Percentiles rank a stretch among this genome's conserved stretches.
These are phyloP conservation scores for Echinometra lucunter DNA, from an alignment of 53 echinoderm and acorn worm genomes.

Conservation along the genomic window DNA sequence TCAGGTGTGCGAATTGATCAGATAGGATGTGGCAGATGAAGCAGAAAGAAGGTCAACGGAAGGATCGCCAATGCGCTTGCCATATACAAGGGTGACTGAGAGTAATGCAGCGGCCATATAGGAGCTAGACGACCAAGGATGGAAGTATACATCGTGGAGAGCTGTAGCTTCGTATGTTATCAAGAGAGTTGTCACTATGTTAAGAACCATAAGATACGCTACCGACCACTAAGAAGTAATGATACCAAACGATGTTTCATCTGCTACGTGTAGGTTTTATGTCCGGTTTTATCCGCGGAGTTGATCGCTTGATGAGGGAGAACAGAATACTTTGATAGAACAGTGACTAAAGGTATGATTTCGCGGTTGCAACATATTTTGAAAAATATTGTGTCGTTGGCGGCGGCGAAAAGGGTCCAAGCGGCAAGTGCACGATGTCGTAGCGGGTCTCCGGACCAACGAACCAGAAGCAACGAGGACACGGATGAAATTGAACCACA, in stretches of 20 bases:
- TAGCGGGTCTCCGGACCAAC: not conserved
- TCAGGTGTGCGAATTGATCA: conserved; percentile 4
- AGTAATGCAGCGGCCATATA: not conserved
- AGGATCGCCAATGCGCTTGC: not conserved
- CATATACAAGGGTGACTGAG: not conserved
- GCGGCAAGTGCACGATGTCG: not conserved
- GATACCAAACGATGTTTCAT: not conserved
- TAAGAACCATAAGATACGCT: too few relatives aligned
- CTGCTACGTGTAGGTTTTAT: not conserved
- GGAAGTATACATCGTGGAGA: not conserved
- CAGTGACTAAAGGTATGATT: not conserved
- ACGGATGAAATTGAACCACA: conserved; percentile 15
- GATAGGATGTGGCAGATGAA: conserved; percentile 31
- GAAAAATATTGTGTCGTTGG: not conserved
- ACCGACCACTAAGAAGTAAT: too few relatives aligned
- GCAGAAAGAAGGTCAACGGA: not conserved
- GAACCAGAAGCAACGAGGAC: not conserved
- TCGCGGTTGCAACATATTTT: conserved; percentile 22
- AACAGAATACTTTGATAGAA: not conserved
- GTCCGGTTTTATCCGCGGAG: not conserved
- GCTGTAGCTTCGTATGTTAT: not conserved
- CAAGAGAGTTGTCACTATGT: not conserved
- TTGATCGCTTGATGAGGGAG: not conserved
- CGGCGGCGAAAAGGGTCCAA: not conserved
- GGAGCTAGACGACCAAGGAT: not conserved